Evolutionary conservation across 2,888 invertebrate genomes (phyloP).

Genomic region (Galerucella nymphaeae): DNA sequence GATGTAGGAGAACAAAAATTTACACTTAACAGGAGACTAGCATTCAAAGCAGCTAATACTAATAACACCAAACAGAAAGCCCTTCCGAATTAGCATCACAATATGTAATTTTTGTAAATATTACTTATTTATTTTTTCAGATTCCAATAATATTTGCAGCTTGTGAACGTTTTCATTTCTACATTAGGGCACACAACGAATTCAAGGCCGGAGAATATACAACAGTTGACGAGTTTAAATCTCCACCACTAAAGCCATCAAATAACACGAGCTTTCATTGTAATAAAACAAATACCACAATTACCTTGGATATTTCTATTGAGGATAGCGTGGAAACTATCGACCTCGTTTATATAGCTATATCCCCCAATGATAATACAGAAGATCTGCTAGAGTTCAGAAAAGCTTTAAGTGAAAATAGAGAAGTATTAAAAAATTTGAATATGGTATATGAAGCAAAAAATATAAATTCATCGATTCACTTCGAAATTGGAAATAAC

Average conservation of each 20-base stretch:
- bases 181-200: background rate
- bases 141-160: background rate
- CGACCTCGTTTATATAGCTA: background rate
- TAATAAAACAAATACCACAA: constrained; percentile 2
- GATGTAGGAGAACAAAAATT: too few relatives aligned
- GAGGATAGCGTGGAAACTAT: background rate
- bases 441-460: constrained; percentile 12
- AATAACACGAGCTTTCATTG: background rate
- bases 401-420: background rate
- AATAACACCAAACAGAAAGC: too few relatives aligned
- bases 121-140: background rate
- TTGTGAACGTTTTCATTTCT: background rate
- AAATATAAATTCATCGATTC: background rate
- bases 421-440: background rate
- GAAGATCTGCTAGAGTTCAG: background rate
- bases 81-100: too few relatives aligned
- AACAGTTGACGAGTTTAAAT: background rate
- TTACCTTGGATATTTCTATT: background rate
- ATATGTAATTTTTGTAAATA: background rate
- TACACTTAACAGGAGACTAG: too few relatives aligned
- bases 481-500: constrained; percentile 27
- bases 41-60: too few relatives aligned
- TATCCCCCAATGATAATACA: background rate
- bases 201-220: background rate
- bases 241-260: background rate